phyloP scores from a whole-genome alignment of 2,888 invertebrate species.

The Pheosia gnoma region DNA sequence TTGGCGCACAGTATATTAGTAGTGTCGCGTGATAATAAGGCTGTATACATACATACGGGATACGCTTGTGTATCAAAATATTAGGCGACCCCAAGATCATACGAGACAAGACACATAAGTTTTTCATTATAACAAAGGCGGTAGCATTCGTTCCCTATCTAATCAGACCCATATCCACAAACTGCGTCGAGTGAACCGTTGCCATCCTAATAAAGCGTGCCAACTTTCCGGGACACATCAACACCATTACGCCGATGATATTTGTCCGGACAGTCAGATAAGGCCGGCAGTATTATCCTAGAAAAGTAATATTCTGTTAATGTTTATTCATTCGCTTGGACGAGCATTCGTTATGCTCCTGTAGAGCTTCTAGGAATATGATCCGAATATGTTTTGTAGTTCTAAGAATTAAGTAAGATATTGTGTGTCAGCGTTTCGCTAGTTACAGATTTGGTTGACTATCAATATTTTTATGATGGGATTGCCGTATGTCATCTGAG shows the following conservation, averaged over 20 bases:
- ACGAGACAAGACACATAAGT: neutral
- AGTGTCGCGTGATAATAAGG: too few relatives aligned
- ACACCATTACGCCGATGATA: constrained; percentile 7
- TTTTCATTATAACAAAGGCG: constrained; percentile 10
- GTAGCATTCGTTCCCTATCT: constrained; percentile 17
- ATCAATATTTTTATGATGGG: too few relatives aligned
- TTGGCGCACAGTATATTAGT: too few relatives aligned
- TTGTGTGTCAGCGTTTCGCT: too few relatives aligned
- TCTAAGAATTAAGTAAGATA: neutral
- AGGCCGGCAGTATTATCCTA: constrained; percentile 4
- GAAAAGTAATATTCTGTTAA: constrained; percentile 10
- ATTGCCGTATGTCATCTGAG: too few relatives aligned
- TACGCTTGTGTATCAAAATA: neutral
- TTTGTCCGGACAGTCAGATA: constrained; percentile 6
- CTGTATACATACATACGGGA: too few relatives aligned
- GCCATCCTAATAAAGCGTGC: constrained; percentile 13
- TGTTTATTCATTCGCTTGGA: constrained; percentile 9
- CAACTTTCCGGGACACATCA: constrained; percentile 9
- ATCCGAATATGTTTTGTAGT: neutral
- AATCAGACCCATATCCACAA: constrained; percentile 24
- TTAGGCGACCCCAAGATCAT: neutral
- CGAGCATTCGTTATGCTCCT: constrained; percentile 13
- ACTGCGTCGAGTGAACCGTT: constrained; percentile 12
- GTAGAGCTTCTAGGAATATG: neutral
- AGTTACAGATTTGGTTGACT: too few relatives aligned